Conservation (phyloP, 2,113 vertebrate species). For the Baryphthengus martii region DNA sequence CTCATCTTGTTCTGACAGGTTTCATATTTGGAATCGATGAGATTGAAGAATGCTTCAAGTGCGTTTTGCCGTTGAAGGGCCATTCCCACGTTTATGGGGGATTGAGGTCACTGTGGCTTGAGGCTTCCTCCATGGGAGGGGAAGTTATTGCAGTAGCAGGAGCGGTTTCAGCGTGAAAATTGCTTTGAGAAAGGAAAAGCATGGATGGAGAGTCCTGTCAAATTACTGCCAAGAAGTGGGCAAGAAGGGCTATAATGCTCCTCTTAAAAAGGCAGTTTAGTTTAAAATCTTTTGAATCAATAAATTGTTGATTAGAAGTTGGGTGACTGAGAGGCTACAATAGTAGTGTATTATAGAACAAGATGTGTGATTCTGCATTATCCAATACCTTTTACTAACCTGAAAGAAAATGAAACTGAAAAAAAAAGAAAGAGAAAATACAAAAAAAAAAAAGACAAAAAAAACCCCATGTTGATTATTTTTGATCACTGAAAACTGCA, state of each 20-base stretch:
- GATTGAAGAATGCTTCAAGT: neutral
- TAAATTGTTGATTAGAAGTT: neutral
- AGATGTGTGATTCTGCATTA: neutral
- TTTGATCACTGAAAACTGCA: neutral
- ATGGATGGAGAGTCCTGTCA: neutral
- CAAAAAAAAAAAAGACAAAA: neutral
- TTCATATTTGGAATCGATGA: neutral
- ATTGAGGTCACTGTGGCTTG: neutral
- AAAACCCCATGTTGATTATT: neutral
- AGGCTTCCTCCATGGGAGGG: neutral
- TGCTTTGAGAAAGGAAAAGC: neutral
- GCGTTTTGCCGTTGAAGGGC: neutral
- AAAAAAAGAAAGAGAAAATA: neutral
- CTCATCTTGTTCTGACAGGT: neutral
- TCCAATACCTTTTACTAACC: neutral
- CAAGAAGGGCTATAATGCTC: neutral
- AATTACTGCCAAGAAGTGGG: neutral
- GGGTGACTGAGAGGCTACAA: neutral
- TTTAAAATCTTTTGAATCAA: neutral
- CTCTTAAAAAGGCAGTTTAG: neutral
- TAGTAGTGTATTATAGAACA: neutral
- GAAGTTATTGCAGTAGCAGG: neutral
- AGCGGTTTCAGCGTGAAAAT: neutral
- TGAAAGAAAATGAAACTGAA: neutral
- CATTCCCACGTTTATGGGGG: neutral